These are phyloP conservation scores for Corynorhinus townsendii DNA, from an alignment of 2,113 vertebrate species.

Conservation along the genomic window DNA sequence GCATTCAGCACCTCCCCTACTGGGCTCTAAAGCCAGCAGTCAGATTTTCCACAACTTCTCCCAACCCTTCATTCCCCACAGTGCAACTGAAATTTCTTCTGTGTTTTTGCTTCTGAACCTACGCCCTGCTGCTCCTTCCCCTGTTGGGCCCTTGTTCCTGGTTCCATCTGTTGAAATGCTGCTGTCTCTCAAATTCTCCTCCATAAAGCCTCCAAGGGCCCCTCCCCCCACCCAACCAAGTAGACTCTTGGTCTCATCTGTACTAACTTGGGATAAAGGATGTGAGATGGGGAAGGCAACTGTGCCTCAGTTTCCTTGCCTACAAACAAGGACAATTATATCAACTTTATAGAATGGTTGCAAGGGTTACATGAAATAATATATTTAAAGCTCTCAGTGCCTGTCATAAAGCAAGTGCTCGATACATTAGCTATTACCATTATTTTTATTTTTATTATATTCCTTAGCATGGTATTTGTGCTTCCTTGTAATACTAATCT, in stretches of 20 bases:
- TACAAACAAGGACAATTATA: not conserved
- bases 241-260: not conserved
- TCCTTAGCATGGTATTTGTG: not conserved
- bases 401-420: not conserved
- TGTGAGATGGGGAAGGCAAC: not conserved
- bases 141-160: not conserved
- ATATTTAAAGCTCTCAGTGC: not conserved
- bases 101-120: not conserved
- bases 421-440: not conserved
- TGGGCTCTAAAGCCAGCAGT: not conserved
- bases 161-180: not conserved
- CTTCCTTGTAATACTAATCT: not conserved
- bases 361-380: not conserved
- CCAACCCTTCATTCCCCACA: not conserved
- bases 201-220: not conserved
- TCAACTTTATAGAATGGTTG: not conserved
- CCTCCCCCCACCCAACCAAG: not conserved
- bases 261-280: not conserved
- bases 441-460: not conserved
- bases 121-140: not conserved
- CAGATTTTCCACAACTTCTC: not conserved
- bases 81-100: not conserved
- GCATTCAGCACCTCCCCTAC: not conserved
- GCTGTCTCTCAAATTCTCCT: not conserved
- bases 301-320: not conserved